phyloP scores from a whole-genome alignment of 2,113 vertebrate species.

The Brachypodius melanocephalos region DNA sequence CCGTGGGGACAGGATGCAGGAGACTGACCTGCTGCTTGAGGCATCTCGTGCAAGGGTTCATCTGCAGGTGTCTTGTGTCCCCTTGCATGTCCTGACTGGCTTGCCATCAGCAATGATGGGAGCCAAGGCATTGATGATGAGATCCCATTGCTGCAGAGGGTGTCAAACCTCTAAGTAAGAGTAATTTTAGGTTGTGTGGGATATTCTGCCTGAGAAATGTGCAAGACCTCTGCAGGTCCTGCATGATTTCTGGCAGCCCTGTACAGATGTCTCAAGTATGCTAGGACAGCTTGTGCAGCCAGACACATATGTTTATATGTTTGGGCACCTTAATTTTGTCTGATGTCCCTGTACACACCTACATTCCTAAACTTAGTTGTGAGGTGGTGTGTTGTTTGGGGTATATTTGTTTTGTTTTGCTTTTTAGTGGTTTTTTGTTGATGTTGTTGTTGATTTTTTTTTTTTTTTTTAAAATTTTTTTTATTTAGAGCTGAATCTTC shows the following conservation, averaged over 20 bases:
- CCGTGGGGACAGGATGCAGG: neutral
- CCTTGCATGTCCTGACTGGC: neutral
- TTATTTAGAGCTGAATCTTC: neutral
- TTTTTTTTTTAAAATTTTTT: neutral
- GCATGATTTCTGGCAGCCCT: neutral
- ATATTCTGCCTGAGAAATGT: neutral
- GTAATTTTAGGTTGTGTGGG: neutral
- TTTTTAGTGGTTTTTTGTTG: no score
- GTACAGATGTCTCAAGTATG: neutral
- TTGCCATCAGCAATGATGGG: neutral
- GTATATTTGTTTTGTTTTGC: no score
- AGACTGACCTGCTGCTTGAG: neutral
- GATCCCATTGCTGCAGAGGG: accelerated
- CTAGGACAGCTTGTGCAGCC: neutral
- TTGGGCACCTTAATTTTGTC: neutral
- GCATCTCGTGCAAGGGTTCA: neutral
- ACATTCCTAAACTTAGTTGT: neutral
- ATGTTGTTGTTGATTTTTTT: no score
- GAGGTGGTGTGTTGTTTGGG: no score
- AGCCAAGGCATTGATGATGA: neutral
- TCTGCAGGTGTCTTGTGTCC: neutral
- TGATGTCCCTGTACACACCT: neutral
- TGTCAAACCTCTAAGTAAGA: neutral
- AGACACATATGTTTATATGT: neutral
- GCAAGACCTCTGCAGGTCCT: neutral